Percentiles rank a stretch among this genome's conserved stretches.
These are phyloP conservation scores for Dendrophyllia cribrosa DNA, from an alignment of 64 coral and sea anemone genomes.

Conservation along the genomic window DNA sequence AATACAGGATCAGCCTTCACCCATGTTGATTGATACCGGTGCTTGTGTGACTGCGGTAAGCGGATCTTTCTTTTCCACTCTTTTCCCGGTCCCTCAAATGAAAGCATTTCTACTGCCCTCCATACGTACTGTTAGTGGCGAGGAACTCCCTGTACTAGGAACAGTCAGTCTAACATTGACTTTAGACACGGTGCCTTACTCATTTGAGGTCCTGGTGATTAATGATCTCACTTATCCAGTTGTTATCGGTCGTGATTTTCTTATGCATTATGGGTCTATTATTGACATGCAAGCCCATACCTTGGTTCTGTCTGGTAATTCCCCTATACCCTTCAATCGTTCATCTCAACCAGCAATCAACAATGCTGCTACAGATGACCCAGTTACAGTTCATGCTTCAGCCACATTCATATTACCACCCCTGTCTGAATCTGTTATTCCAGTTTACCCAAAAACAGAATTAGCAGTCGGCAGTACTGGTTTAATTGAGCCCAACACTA, in stretches of 20 bases:
- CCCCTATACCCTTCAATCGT: neutral
- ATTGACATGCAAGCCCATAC: conserved; percentile 2
- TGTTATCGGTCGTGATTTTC: conserved; percentile 47
- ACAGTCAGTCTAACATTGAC: neutral
- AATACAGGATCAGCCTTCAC: neutral
- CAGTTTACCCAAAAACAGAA: neutral
- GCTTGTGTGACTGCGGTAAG: neutral
- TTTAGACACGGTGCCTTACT: neutral
- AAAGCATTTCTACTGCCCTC: neutral
- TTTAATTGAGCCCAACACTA: neutral
- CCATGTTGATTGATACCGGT: neutral
- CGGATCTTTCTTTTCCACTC: neutral
- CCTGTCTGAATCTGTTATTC: conserved; percentile 5
- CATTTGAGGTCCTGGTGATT: neutral
- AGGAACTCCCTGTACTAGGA: neutral
- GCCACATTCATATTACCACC: conserved; percentile 25
- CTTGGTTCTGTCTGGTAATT: neutral
- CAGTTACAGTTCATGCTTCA: neutral
- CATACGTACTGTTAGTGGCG: conserved; percentile 25
- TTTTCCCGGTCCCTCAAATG: neutral
- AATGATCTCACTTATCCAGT: conserved; percentile 23
- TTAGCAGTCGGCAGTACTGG: neutral
- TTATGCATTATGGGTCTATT: conserved; percentile 20
- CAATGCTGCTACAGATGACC: neutral
- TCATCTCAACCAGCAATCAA: no score